These are phyloP conservation scores for Meloe dianella DNA, from an alignment of 2,888 invertebrate species.

Conservation along the genomic window DNA sequence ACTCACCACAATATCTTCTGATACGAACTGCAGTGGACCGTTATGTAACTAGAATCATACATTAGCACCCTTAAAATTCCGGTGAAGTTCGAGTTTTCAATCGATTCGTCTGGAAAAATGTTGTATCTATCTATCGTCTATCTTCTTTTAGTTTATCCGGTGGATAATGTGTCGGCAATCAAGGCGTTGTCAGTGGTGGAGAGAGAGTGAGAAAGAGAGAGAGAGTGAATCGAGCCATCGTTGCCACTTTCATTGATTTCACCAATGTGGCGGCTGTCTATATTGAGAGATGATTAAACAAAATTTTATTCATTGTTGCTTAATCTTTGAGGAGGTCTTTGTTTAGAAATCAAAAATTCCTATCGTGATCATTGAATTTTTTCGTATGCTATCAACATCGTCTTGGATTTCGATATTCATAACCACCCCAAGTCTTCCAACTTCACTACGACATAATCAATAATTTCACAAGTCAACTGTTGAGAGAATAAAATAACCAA, in stretches of 20 bases:
- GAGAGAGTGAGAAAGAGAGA: too few relatives aligned
- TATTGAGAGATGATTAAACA: background rate
- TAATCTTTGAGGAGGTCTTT: background rate
- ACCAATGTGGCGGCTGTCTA: background rate
- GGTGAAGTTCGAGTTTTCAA: constrained; percentile 6
- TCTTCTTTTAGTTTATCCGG: background rate
- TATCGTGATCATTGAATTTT: background rate
- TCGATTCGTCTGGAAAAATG: constrained; percentile 9
- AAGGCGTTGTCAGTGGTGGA: constrained; percentile 4
- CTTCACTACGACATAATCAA: background rate
- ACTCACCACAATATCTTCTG: background rate
- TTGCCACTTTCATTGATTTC: constrained; percentile 12
- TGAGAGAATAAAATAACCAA: background rate
- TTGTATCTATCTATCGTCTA: background rate
- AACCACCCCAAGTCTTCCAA: background rate
- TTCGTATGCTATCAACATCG: background rate
- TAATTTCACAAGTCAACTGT: background rate
- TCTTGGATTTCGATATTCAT: background rate
- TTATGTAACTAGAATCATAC: background rate
- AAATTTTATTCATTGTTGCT: background rate
- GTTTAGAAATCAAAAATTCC: background rate
- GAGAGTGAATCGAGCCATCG: constrained; percentile 11
- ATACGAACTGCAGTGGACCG: background rate
- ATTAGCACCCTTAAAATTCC: background rate
- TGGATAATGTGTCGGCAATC: constrained; percentile 5